Evolutionary conservation across 2,113 vertebrate genomes (phyloP).

Genomic region (Nothobranchius furzeri): DNA sequence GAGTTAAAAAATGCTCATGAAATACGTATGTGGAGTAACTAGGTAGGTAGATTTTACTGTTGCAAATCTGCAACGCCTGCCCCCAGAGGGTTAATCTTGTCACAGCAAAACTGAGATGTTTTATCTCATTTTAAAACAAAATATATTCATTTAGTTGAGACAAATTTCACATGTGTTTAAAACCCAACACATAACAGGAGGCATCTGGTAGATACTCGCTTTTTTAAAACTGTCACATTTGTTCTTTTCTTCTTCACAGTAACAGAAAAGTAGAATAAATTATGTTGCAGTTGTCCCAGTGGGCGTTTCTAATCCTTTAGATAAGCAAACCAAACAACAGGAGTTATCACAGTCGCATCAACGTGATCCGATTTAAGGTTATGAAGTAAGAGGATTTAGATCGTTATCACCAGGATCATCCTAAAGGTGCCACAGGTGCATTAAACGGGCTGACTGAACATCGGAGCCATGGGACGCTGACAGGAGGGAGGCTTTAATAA

Average conservation of each 20-base stretch:
- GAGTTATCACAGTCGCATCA: constrained; percentile 38
- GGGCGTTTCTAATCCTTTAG: constrained; percentile 57
- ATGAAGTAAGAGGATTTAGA: constrained; percentile 46
- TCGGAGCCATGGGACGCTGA: neutral
- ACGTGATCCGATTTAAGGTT: constrained; percentile 56
- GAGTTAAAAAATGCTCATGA: too few species aligned
- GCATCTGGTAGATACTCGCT: neutral
- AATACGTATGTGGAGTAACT: too few species aligned
- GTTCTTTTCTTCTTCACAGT: constrained; percentile 8
- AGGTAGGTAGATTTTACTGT: too few species aligned
- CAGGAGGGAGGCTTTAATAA: constrained; percentile 4
- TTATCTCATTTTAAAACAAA: neutral
- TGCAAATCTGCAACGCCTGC: too few species aligned
- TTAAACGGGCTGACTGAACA: constrained; percentile 6
- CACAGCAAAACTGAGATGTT: neutral
- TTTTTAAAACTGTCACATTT: constrained; percentile 1
- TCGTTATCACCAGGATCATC: constrained; percentile 41
- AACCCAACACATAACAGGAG: neutral
- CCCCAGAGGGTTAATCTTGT: neutral
- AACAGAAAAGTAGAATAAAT: constrained; percentile 29
- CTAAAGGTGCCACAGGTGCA: constrained; percentile 15
- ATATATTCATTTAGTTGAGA: neutral
- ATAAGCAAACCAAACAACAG: constrained; percentile 55
- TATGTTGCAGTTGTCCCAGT: constrained; percentile 13
- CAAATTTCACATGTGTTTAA: neutral